Conservation (phyloP, 2,888 invertebrate species). For the Chromoteleia sp. region DNA sequence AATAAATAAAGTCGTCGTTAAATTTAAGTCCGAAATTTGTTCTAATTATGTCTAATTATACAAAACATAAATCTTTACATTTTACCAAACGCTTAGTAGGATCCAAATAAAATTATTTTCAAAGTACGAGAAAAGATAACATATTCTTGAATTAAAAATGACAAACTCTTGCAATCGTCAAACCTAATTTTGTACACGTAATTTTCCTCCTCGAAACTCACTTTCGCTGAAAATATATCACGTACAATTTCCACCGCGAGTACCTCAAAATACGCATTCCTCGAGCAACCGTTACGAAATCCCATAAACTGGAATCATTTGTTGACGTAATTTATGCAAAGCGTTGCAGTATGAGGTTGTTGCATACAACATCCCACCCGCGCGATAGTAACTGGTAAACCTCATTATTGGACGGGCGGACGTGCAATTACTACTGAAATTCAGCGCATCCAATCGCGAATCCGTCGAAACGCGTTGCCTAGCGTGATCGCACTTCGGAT, state of each 20-base stretch:
- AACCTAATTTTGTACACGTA: background rate
- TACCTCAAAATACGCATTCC: constrained; percentile 7
- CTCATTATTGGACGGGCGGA: constrained; percentile 16
- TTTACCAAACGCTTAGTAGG: too few relatives aligned
- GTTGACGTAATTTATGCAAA: constrained; percentile 47
- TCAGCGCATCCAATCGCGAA: constrained; percentile 4
- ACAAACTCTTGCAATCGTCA: too few relatives aligned
- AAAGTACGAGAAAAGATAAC: too few relatives aligned
- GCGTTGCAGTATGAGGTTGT: constrained; percentile 28
- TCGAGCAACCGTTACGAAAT: constrained; percentile 15
- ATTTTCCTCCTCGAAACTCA: background rate
- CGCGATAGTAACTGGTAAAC: constrained; percentile 20
- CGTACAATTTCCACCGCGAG: background rate
- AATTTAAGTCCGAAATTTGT: too few relatives aligned
- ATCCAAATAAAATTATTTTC: too few relatives aligned
- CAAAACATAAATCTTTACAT: too few relatives aligned
- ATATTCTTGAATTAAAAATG: too few relatives aligned
- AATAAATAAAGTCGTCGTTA: too few relatives aligned
- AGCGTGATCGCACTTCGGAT: background rate
- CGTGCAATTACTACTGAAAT: constrained; percentile 36
- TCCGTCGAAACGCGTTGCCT: constrained; percentile 9
- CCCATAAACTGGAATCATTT: constrained; percentile 45
- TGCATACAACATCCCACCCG: constrained; percentile 33
- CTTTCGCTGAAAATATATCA: background rate
- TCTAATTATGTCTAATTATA: too few relatives aligned